phyloP scores from a whole-genome alignment of 1,140 invertebrate species.

The Sesamia nonagrioides region DNA sequence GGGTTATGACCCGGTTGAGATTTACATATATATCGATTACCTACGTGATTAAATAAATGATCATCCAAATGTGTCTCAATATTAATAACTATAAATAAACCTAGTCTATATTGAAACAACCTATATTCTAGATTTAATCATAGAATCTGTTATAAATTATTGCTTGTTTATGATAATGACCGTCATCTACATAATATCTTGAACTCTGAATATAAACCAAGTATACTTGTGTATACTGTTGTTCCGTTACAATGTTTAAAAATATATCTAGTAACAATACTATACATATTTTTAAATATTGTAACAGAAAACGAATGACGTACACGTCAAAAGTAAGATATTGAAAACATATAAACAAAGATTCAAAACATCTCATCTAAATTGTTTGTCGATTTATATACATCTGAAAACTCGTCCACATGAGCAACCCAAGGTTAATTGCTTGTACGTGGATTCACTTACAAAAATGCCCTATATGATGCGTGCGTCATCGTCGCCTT shows the following conservation, averaged over 20 bases:
- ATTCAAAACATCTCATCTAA: conserved; percentile 10
- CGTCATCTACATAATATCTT: too few species aligned
- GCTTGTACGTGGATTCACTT: conserved; percentile 53
- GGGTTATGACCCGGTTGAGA: too few species aligned
- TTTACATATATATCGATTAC: too few species aligned
- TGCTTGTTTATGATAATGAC: background rate
- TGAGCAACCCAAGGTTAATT: conserved; percentile 55
- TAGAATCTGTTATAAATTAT: too few species aligned
- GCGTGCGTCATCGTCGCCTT: background rate
- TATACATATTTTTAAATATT: too few species aligned
- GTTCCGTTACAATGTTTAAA: too few species aligned
- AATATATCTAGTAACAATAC: too few species aligned
- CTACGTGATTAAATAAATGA: background rate
- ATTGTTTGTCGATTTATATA: conserved; percentile 29
- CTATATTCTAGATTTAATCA: too few species aligned
- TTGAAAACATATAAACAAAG: conserved; percentile 13
- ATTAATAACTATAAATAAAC: background rate
- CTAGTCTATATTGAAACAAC: conserved; percentile 6
- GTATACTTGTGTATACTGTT: too few species aligned
- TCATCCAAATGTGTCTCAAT: conserved; percentile 7
- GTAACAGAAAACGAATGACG: too few species aligned
- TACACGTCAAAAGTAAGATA: background rate
- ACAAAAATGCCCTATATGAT: conserved; percentile 24
- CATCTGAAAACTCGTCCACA: conserved; percentile 56
- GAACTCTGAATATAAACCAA: too few species aligned